Conservation (phyloP, 2,888 invertebrate genomes). For the Mythimna vitellina region DNA sequence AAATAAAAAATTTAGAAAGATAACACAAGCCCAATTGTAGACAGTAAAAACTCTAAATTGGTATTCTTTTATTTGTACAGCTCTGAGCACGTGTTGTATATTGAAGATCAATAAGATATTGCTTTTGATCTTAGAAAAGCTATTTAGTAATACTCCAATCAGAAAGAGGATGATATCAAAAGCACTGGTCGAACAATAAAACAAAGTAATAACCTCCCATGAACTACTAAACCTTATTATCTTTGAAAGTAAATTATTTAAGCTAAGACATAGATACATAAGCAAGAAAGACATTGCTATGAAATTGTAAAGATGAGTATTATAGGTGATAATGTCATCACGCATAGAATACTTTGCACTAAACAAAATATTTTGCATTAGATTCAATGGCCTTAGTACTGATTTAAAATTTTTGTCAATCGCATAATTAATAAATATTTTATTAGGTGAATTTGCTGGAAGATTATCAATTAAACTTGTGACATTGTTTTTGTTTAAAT, state of each 20-base stretch:
- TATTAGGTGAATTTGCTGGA: neutral
- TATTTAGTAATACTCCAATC: neutral
- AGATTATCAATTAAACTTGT: neutral
- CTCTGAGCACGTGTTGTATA: conserved; percentile 15
- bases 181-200: too few relatives aligned
- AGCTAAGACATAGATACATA: neutral
- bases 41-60: neutral
- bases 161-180: neutral
- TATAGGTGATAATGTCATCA: conserved; percentile 1
- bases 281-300: neutral
- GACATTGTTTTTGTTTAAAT: neutral
- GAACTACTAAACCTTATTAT: too few relatives aligned
- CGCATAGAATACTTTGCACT: conserved; percentile 30
- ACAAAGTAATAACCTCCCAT: too few relatives aligned
- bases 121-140: conserved; percentile 1
- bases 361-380: conserved; percentile 26
- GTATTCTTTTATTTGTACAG: neutral
- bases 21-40: neutral
- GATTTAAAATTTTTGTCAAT: conserved; percentile 17
- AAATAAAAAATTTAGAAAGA: neutral
- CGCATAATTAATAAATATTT: too few relatives aligned
- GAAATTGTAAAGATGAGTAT: conserved; percentile 13
- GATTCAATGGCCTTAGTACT: conserved; percentile 18
- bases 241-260: neutral
- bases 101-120: conserved; percentile 20